These are phyloP conservation scores for Dasypus novemcinctus DNA, from an alignment of 2,113 vertebrate species.

Conservation along the genomic window DNA sequence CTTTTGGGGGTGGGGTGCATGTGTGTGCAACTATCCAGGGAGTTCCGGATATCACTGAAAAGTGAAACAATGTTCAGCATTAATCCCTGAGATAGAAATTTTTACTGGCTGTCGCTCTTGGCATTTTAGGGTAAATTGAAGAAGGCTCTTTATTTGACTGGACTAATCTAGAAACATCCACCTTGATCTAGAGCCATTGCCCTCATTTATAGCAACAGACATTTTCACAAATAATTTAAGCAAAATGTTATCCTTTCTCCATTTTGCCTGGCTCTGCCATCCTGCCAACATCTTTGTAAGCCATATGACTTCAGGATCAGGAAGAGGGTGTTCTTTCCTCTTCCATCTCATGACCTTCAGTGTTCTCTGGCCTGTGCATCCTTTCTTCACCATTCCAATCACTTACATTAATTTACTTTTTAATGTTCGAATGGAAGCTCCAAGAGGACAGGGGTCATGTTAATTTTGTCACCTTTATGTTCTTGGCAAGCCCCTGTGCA, in stretches of 20 bases:
- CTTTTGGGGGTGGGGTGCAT: no score
- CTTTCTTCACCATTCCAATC: background rate
- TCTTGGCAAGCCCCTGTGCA: background rate
- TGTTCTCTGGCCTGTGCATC: background rate
- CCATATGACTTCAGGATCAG: fast-evolving
- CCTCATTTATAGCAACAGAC: background rate
- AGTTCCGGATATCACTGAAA: background rate
- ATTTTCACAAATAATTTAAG: background rate
- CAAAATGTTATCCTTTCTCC: background rate
- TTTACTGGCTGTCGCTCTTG: background rate
- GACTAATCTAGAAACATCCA: background rate
- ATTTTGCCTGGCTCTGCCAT: background rate
- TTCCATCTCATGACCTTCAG: background rate
- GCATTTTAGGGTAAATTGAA: background rate
- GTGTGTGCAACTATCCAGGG: background rate
- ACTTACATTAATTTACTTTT: background rate
- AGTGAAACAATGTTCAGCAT: background rate
- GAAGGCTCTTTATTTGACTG: background rate
- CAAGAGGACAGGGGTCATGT: background rate
- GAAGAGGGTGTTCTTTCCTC: background rate
- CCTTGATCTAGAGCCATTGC: background rate
- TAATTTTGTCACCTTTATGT: background rate
- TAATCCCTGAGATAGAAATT: background rate
- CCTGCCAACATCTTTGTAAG: background rate
- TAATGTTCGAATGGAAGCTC: background rate